Evolutionary conservation across 2,797 vertebrate species (phyloP).

Genomic region (Nannoperca obscura): DNA sequence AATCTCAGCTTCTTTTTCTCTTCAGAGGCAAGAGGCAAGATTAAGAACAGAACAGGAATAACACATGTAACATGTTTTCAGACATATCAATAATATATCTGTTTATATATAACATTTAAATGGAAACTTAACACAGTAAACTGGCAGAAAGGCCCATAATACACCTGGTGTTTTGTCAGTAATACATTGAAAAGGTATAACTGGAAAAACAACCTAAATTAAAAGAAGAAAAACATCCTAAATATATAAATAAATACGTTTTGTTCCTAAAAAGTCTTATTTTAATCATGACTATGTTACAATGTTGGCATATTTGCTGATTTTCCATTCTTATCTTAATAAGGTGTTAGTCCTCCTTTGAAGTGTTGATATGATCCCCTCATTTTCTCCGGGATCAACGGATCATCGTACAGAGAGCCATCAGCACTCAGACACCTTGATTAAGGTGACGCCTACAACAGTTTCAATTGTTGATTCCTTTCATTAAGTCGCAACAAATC

Average conservation of each 20-base stretch:
- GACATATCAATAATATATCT: not conserved
- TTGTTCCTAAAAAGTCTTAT: not conserved
- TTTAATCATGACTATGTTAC: not conserved
- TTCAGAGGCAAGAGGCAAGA: not conserved
- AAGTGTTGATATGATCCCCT: constrained; percentile 77
- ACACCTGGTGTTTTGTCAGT: not conserved
- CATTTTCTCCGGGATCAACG: constrained; percentile 69
- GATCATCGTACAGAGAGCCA: constrained; percentile 66
- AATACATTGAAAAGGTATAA: not conserved
- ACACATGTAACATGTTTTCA: not conserved
- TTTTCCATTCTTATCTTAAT: constrained; percentile 27
- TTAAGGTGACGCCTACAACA: constrained; percentile 45
- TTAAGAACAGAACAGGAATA: not conserved
- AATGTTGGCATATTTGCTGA: constrained; percentile 17
- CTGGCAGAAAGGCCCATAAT: not conserved
- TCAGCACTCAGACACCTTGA: constrained; percentile 72
- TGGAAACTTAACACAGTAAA: not conserved
- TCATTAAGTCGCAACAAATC: constrained; percentile 47
- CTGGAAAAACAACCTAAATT: no score
- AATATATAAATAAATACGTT: not conserved
- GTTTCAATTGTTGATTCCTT: constrained; percentile 63
- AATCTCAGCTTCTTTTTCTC: constrained; percentile 40
- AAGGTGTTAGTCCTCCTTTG: constrained; percentile 64
- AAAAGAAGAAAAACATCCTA: no score
- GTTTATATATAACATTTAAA: not conserved